Conservation (phyloP, 2,113 vertebrate genomes). For the Suncus etruscus region DNA sequence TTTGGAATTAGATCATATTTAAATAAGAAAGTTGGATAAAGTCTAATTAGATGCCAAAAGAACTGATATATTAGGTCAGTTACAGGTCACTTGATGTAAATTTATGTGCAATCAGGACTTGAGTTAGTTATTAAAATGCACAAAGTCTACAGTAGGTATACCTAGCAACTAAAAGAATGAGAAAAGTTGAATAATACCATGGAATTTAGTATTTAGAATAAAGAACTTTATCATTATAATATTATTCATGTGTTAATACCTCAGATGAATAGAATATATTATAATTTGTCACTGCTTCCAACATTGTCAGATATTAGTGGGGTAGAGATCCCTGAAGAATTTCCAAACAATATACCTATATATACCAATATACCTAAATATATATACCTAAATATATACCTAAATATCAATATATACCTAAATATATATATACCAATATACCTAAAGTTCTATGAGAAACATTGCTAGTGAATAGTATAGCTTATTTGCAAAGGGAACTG, state of each 20-base stretch:
- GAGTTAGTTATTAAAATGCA: neutral
- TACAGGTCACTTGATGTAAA: neutral
- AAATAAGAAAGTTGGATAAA: neutral
- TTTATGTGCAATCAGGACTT: neutral
- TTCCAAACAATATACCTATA: slow-evolving; percentile 7
- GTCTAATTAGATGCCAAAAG: neutral
- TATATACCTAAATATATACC: neutral
- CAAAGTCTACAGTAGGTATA: neutral
- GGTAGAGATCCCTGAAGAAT: neutral
- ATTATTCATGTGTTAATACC: neutral
- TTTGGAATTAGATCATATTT: slow-evolving; percentile 36
- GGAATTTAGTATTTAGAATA: neutral
- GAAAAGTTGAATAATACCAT: neutral
- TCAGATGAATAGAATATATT: neutral
- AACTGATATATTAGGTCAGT: neutral
- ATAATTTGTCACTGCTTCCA: neutral
- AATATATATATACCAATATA: too few species aligned
- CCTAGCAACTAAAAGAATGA: neutral
- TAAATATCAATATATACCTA: too few species aligned
- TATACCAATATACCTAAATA: too few species aligned
- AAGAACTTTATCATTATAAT: slow-evolving; percentile 1
- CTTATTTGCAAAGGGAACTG: neutral
- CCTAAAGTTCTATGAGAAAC: neutral
- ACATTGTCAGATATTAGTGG: neutral
- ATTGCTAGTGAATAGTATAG: neutral